A percentile compares a stretch with the other conserved stretches of the same genome.
phyloP scores from a whole-genome alignment of 1,140 invertebrate species.

The Brachionus plicatilis region DNA sequence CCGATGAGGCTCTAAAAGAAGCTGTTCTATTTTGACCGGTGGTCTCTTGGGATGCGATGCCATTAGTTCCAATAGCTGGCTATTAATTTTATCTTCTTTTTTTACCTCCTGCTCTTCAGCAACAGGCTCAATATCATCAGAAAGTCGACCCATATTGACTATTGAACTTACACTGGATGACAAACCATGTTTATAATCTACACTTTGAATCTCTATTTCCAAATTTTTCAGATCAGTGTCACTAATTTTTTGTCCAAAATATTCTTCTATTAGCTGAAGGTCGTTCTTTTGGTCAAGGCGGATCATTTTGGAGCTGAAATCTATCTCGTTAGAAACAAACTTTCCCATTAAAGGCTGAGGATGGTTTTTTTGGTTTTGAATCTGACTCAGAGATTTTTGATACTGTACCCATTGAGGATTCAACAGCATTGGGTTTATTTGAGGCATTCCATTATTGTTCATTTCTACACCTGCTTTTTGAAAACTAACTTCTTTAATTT shows the following conservation, averaged over 20 bases:
- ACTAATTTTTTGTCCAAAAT: background rate
- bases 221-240: background rate
- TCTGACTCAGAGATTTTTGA: background rate
- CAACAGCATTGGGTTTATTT: background rate
- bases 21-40: conserved; percentile 12
- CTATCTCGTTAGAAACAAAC: background rate
- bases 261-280: background rate
- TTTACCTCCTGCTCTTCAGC: background rate
- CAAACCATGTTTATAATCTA: background rate
- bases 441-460: background rate
- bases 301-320: background rate
- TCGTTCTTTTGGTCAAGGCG: background rate
- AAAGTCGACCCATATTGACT: background rate
- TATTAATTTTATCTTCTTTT: background rate
- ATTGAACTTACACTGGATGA: background rate
- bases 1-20: conserved; percentile 7
- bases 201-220: background rate
- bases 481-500: too few relatives aligned
- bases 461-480: background rate
- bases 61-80: background rate
- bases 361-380: background rate
- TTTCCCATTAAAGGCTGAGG: background rate
- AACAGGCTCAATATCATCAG: background rate
- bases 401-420: conserved; percentile 1
- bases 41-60: background rate